Evolutionary conservation across 2,888 invertebrate genomes (phyloP), one percentile per base, ranked within the genome.

Genomic region (Oasisia sp.): DNA sequence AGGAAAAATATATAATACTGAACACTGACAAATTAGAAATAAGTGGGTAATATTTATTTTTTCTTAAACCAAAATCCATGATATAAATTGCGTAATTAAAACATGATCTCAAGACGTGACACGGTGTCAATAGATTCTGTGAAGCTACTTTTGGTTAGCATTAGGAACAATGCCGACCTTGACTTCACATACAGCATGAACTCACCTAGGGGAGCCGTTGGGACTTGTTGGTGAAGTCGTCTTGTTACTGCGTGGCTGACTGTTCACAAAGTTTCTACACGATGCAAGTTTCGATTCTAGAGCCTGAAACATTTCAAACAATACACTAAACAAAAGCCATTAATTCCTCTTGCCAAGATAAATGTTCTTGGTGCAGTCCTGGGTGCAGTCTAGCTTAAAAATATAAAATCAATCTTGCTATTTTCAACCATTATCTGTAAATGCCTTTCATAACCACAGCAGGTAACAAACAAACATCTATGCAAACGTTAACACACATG

Each of bases 251-350:
- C 92, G 91, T 9, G 93, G 93, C 89, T 94, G 94, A 89, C 93
- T 93, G 56, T 96, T 96, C 92, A 96, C 95, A 94, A 95, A 95
- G 94, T 96, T 96, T 94, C 97, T 97, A 97, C 97, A 97, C 95
- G 97, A 96, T 91, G 97, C 97, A 96, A 97, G 97, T 96, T 97
- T 97, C 96, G 97, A 97, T 97, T 97, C 97, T 97, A 97, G 97
- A 95, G 97, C 97, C 97, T 97, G 97, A 96, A 97, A 97, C 92
- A 94, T 74, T 74, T 27, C 27, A 92, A 92, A 92, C 44, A 32
- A 91, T 45, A 38, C n/a, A 50, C 0, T 32, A 32, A 45, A 50
- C 14, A 11, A 92, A 27, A 58, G 38, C 1, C 19, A 0, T 14
- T 32, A 91, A 50, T 50, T 50, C 5, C 14, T 50, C 50, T 50